A percentile compares a stretch with the other conserved stretches of the same genome.
Evolutionary conservation across 2,113 vertebrate genomes (phyloP).

Genomic region (Centropus unirufus): DNA sequence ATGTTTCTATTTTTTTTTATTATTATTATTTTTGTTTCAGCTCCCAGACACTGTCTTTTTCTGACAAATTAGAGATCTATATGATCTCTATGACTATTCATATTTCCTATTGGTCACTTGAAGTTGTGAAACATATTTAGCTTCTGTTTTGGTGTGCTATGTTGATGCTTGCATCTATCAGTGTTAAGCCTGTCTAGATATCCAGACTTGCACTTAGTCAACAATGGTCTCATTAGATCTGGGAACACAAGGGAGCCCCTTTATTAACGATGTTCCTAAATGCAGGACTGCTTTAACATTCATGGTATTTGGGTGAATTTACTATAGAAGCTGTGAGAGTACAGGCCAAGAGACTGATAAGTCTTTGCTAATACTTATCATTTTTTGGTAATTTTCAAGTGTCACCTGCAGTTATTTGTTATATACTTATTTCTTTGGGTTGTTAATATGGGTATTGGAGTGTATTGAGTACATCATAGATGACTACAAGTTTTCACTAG

Average conservation of each 20-base stretch:
- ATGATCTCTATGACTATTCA: not conserved
- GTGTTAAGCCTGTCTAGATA: not conserved
- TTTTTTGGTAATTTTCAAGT: not conserved
- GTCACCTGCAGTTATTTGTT: not conserved
- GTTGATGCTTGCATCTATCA: not conserved
- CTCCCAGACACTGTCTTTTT: not conserved
- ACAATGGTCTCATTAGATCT: not conserved
- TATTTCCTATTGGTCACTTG: not conserved
- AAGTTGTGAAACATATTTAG: not conserved
- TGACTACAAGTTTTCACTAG: not conserved
- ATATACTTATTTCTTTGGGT: not conserved
- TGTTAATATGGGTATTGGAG: not conserved
- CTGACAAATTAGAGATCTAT: not conserved
- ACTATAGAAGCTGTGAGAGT: not conserved
- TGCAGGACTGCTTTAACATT: not conserved
- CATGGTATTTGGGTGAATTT: not conserved
- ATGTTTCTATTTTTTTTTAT: not conserved
- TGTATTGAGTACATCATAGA: not conserved
- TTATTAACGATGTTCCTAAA: not conserved
- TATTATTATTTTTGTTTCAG: not conserved
- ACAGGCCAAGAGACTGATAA: not conserved
- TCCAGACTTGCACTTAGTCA: not conserved
- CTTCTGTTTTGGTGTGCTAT: not conserved
- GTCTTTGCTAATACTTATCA: not conserved
- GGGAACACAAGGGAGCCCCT: not conserved